These are phyloP conservation scores for Netelia fuscicornis DNA, from an alignment of 2,888 invertebrate species.

Conservation along the genomic window DNA sequence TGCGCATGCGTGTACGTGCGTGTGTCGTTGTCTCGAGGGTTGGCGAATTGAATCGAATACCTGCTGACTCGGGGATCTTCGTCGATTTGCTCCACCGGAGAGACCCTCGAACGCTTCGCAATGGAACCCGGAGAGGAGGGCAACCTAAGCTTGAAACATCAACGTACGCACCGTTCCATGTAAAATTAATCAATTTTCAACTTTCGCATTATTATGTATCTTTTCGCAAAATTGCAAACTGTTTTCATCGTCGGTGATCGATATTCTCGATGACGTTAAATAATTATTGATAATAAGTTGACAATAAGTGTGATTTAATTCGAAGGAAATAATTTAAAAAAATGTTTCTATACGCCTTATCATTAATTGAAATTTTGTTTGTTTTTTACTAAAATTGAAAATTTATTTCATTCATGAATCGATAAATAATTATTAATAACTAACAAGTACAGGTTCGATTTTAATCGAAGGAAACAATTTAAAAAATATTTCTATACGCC, in stretches of 20 bases:
- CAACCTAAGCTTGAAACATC: neutral
- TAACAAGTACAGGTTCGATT: too few relatives aligned
- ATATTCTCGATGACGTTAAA: neutral
- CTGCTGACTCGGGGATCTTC: conserved; percentile 65
- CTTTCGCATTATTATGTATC: neutral
- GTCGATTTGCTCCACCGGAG: conserved; percentile 15
- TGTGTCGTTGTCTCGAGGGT: conserved; percentile 30
- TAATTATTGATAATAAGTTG: too few relatives aligned
- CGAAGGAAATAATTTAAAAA: too few relatives aligned
- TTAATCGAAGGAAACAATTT: too few relatives aligned
- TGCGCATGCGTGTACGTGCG: conserved; percentile 23
- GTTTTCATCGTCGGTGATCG: neutral
- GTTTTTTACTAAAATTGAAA: too few relatives aligned
- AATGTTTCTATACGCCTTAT: neutral
- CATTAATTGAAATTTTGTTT: neutral
- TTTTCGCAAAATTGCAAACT: neutral
- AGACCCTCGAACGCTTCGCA: conserved; percentile 19
- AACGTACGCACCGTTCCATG: neutral
- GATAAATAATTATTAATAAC: too few relatives aligned
- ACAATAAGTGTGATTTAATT: too few relatives aligned
- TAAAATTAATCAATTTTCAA: neutral
- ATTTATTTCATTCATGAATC: too few relatives aligned
- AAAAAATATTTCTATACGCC: too few relatives aligned
- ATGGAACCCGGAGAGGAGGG: neutral
- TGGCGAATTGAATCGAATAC: conserved; percentile 64